Base-by-base conservation (phyloP, 2,113 vertebrate species). In the Hippoglossus stenolepis region DNA sequence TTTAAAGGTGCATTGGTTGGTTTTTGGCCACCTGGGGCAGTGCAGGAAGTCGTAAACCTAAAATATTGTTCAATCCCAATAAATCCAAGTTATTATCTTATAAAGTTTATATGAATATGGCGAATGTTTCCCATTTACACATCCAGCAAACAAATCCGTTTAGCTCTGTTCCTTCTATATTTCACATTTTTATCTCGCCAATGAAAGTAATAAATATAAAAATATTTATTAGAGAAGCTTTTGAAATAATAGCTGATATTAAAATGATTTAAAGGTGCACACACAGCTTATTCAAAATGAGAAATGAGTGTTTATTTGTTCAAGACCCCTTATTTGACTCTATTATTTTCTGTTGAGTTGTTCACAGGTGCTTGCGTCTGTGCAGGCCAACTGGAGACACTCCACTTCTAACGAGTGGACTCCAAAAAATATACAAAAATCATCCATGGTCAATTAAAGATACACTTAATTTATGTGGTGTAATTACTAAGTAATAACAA, bases 391-490 rank as follows among this genome's bases (percentile, higher is more conserved):
- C 57, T 68, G 74, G 49, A 70, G 35, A 45, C 15, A 3, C 2
- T 57, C 51, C 75, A 70, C 47, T 57, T 57, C 20, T 47, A 26
- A 49, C 15, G 18, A 76, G 18, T 61, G 15, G 21, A 61, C 45
- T 51, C 65, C 61, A 45, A 24, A 24, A 15, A 35, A 31, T 47
- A 45, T 1, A 64, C 57, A 45, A 64, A 77, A 70, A 47, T 35
- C 26, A 3, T 4, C 17, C 11, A 15, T 38, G 28, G 59, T 54
- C 20, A 24, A 23, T 62, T 49, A 17, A 47, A 47, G 6, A 62
- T 38, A 6, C 24, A 49, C 24, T 71, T 31, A 12, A 70, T 45
- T 45, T 26, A 70, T 28, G 21, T 9, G 5, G 23, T 45, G 6
- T 18, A 26, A 58, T 53, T 53, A 31, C 2, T 54, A 38, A 4